Evolutionary conservation across 2,113 vertebrate species (phyloP).

Genomic region (Varanus komodoensis): DNA sequence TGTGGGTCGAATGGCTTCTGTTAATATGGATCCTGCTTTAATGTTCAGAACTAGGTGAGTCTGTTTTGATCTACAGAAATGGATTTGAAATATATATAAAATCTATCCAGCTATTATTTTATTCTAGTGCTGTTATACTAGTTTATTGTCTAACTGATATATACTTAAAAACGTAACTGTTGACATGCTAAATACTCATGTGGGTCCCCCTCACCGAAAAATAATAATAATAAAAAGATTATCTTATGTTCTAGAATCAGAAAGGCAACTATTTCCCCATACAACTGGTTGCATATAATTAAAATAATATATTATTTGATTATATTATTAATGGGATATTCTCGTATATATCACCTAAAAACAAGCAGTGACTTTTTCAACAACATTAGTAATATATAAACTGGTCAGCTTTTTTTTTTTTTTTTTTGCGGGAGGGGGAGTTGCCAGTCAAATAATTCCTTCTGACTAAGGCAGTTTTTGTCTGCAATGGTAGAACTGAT

Average conservation of each 20-base stretch:
- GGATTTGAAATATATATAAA: background rate
- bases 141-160: background rate
- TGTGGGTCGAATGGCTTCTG: conserved; percentile 96
- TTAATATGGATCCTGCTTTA: conserved; percentile 98
- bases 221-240: background rate
- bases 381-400: background rate
- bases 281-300: background rate
- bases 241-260: background rate
- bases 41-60: conserved; percentile 96
- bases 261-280: background rate
- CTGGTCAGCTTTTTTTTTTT: background rate
- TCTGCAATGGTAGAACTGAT: background rate
- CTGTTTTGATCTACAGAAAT: background rate
- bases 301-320: background rate
- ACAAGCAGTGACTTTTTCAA: background rate
- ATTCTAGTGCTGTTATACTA: background rate
- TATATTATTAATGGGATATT: background rate
- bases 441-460: background rate
- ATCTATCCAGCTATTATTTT: background rate
- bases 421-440: background rate
- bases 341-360: background rate
- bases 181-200: background rate
- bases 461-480: background rate
- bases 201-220: background rate
- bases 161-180: background rate